Percentiles rank a stretch among this genome's conserved stretches.
Conservation (phyloP, 2,888 invertebrate species). For the Chrysolina haemoptera region DNA sequence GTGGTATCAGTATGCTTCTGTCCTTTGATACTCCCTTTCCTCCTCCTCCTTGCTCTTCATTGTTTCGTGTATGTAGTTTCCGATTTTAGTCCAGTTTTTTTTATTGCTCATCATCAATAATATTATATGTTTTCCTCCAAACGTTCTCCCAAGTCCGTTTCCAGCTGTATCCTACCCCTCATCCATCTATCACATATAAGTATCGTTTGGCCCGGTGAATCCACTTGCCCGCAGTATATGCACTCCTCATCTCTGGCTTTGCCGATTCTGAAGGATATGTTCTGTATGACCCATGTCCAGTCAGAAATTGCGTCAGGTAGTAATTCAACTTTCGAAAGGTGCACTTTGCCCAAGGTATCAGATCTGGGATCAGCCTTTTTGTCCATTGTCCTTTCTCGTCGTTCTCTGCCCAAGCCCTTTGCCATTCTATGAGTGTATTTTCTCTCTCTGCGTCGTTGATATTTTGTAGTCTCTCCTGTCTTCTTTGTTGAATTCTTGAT, state of each 20-base stretch:
- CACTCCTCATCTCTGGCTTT: no score
- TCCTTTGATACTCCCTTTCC: not conserved
- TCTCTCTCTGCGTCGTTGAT: not conserved
- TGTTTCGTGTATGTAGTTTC: not conserved
- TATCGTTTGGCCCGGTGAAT: not conserved
- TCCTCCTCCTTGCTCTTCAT: not conserved
- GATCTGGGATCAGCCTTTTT: not conserved
- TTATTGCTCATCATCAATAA: not conserved
- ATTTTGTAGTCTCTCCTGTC: not conserved
- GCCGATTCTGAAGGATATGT: not conserved
- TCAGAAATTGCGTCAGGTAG: slow-evolving; percentile 21
- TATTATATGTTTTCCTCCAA: not conserved
- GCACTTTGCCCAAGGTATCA: not conserved
- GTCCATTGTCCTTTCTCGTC: not conserved
- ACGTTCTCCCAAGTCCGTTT: not conserved
- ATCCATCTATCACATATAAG: not conserved
- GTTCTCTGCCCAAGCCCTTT: not conserved
- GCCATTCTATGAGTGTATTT: not conserved
- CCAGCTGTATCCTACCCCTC: not conserved
- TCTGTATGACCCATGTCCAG: slow-evolving; percentile 23
- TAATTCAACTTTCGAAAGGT: not conserved
- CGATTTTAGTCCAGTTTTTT: not conserved
- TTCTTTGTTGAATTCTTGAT: not conserved
- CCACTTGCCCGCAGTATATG: not conserved
- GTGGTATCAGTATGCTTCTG: not conserved